These are phyloP conservation scores for Dendronephthya gigantea DNA, from an alignment of 64 coral and sea anemone genomes.

Conservation along the genomic window DNA sequence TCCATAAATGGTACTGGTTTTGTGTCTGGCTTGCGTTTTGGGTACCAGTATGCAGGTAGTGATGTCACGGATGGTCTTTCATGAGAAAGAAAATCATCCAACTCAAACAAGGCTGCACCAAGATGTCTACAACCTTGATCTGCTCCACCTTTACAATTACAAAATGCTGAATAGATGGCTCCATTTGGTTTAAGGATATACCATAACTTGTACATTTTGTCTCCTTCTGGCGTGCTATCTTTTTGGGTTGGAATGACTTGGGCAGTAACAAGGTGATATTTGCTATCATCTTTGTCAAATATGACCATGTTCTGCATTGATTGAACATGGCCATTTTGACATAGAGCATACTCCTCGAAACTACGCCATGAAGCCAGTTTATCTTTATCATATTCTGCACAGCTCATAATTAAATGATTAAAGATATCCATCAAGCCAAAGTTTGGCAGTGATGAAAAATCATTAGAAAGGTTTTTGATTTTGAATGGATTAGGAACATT, in stretches of 20 bases:
- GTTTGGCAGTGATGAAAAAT: slow-evolving; percentile 6
- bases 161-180: slow-evolving; percentile 52
- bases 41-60: slow-evolving; percentile 52
- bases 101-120: slow-evolving; percentile 41
- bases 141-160: slow-evolving; percentile 50
- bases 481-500: slow-evolving; percentile 9
- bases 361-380: slow-evolving; percentile 7
- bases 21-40: slow-evolving; percentile 13
- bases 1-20: slow-evolving; percentile 38
- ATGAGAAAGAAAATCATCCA: slow-evolving; percentile 49
- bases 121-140: slow-evolving; percentile 63
- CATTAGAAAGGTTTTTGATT: neutral
- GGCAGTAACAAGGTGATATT: slow-evolving; percentile 38
- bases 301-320: neutral
- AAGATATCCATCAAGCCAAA: slow-evolving; percentile 5
- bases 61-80: slow-evolving; percentile 49
- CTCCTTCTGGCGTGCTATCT: slow-evolving; percentile 46
- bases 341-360: neutral
- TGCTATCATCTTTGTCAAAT: slow-evolving; percentile 40
- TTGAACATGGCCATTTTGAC: slow-evolving; percentile 14
- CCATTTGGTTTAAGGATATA: slow-evolving; percentile 46
- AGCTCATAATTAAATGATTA: slow-evolving; percentile 6
- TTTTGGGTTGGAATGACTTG: slow-evolving; percentile 47
- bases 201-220: slow-evolving; percentile 44
- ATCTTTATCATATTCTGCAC: neutral